Percentiles rank a stretch among this genome's conserved stretches.
These are phyloP conservation scores for Zaprionus ghesquierei DNA, from an alignment of 1,140 invertebrate species.

Conservation along the genomic window DNA sequence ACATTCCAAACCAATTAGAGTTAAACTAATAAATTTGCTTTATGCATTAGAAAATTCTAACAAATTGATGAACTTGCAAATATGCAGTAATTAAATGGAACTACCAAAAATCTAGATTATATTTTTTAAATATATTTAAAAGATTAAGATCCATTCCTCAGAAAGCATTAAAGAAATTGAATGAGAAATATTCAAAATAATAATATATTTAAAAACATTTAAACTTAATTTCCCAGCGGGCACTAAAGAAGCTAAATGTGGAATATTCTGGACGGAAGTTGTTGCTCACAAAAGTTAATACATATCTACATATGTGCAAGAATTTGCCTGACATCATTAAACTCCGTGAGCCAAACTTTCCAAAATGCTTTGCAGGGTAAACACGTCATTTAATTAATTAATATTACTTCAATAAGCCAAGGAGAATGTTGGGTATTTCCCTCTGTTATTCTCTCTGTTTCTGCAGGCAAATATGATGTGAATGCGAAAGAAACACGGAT, in stretches of 20 bases:
- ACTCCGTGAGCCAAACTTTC: not conserved
- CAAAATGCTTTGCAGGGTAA: not conserved
- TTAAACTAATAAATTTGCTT: too few species aligned
- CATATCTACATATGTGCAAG: not conserved
- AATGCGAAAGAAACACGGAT: not conserved
- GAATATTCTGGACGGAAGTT: not conserved
- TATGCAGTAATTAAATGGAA: too few species aligned
- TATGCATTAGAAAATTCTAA: too few species aligned
- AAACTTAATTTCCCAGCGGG: too few species aligned
- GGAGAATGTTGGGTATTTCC: not conserved
- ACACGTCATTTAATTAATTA: slow-evolving; percentile 1
- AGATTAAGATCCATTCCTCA: too few species aligned
- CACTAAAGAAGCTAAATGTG: not conserved
- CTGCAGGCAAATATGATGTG: not conserved
- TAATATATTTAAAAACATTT: too few species aligned
- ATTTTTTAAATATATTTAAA: too few species aligned
- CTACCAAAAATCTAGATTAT: too few species aligned
- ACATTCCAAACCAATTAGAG: not conserved
- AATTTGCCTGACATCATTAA: not conserved
- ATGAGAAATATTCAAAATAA: too few species aligned
- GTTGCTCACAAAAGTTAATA: not conserved
- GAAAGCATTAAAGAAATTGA: too few species aligned
- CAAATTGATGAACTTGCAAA: too few species aligned
- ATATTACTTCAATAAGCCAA: not conserved
- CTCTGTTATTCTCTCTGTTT: not conserved